These are phyloP conservation scores for Dipodomys merriami DNA, from an alignment of 2,113 vertebrate species.

Conservation along the genomic window DNA sequence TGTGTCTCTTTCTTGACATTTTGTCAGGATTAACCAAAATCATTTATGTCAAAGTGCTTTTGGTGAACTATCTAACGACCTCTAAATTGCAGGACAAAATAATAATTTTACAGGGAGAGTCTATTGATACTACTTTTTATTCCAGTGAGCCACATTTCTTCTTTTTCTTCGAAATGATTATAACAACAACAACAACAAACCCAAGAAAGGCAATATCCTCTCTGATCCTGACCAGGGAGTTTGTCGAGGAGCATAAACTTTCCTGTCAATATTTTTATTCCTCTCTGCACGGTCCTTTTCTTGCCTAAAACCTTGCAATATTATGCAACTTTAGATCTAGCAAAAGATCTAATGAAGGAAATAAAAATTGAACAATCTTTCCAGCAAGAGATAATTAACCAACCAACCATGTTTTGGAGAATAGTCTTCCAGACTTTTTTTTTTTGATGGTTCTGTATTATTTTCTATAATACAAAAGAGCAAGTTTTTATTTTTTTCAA, in stretches of 20 bases:
- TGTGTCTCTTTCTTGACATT: constrained; percentile 1
- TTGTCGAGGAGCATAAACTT: no score
- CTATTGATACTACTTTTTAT: constrained; percentile 29
- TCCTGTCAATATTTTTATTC: no score
- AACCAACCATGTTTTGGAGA: background rate
- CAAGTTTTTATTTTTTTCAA: background rate
- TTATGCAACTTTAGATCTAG: constrained; percentile 8
- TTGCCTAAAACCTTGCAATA: no score
- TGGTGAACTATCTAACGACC: background rate
- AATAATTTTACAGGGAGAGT: background rate
- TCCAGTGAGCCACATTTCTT: background rate
- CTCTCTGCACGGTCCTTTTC: no score
- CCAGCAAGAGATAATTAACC: background rate
- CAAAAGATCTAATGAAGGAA: constrained; percentile 23
- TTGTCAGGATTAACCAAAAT: constrained; percentile 57
- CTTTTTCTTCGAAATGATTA: constrained; percentile 38
- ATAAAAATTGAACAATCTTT: constrained; percentile 7
- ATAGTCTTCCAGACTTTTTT: background rate
- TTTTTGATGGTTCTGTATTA: background rate
- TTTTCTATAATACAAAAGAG: background rate
- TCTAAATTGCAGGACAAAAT: constrained; percentile 26
- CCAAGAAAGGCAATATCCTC: background rate
- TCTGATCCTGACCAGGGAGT: no score
- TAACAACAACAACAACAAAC: background rate
- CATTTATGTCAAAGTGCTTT: background rate